Evolutionary conservation across 2,113 vertebrate genomes (phyloP), one percentile per base, ranked within the genome.

Genomic region (Ctenomys sociabilis): DNA sequence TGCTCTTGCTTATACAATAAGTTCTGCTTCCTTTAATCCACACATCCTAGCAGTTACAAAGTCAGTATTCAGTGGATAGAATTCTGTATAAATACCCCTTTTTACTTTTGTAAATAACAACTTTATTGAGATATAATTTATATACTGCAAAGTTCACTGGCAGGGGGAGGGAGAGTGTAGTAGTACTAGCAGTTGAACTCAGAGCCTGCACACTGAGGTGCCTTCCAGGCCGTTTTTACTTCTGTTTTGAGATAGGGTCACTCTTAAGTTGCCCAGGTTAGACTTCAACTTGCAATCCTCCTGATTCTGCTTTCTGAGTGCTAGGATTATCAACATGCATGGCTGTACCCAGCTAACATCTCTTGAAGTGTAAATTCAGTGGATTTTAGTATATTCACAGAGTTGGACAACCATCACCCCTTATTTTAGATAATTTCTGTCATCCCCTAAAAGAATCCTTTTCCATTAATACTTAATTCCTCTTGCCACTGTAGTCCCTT

Each of bases 381-480:
- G 64, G 10, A 32, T 96, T 95, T 91, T 85, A 59, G 21, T 73
- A 78, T 75, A 77, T 85, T 92, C 45, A 92, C 10, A 90, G 80
- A 90, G 4, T 81, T 96, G 12, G 93, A 12, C 35, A 91, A 5
- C 72, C 26, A 52, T 94, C 32, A 77, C 32, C 21, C 57, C 64
- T 80, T 43, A 87, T 85, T 86, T 93, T 94, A 93, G 77, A 90
- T 64, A 54, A n/a, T 93, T 93, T 64, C 93, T 22, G 68, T 94
- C 45, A 90, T 10, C 72, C 61, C 16, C 2, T 11, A 83, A 93
- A 77, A 78, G 94, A 95, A 75, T 22, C 3, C 66, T 90, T 21
- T 92, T 35, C 45, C 52, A 59, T 90, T 86, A 97, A 32, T 28
- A 93, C 7, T 28, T 1, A 85, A 4, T 85, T 52, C 40, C 7